Conservation (phyloP, 2,113 vertebrate species). For the Heliornis fulica region DNA sequence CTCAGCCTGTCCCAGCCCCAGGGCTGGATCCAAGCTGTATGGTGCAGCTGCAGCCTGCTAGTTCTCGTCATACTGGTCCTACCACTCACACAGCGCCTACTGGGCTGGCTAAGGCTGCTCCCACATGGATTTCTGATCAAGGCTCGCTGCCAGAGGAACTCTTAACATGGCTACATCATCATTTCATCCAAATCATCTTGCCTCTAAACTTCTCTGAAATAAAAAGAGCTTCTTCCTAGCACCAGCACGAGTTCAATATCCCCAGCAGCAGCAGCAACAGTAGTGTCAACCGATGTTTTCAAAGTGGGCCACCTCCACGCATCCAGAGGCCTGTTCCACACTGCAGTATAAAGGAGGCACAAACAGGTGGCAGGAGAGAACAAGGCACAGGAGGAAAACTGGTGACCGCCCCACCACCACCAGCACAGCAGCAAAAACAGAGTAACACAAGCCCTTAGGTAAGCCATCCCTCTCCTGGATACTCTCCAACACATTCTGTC, state of each 20-base stretch:
- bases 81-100: background rate
- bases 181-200: background rate
- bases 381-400: background rate
- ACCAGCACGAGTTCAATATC: background rate
- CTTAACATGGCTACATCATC: background rate
- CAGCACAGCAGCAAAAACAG: background rate
- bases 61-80: constrained; percentile 20
- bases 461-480: background rate
- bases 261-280: background rate
- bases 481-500: background rate
- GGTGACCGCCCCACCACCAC: background rate
- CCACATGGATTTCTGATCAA: background rate
- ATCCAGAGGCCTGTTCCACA: background rate
- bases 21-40: background rate
- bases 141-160: background rate
- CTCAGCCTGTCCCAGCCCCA: background rate
- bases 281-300: background rate
- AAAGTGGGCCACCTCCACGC: constrained; percentile 9
- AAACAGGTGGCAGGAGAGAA: constrained; percentile 65
- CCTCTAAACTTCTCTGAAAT: background rate
- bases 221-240: background rate
- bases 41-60: background rate
- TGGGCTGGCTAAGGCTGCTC: background rate
- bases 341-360: constrained; percentile 39
- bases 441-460: background rate